A percentile compares a stretch with the other conserved stretches of the same genome.
phyloP scores from a whole-genome alignment of 1,140 invertebrate species.

The Bradysia coprophila region DNA sequence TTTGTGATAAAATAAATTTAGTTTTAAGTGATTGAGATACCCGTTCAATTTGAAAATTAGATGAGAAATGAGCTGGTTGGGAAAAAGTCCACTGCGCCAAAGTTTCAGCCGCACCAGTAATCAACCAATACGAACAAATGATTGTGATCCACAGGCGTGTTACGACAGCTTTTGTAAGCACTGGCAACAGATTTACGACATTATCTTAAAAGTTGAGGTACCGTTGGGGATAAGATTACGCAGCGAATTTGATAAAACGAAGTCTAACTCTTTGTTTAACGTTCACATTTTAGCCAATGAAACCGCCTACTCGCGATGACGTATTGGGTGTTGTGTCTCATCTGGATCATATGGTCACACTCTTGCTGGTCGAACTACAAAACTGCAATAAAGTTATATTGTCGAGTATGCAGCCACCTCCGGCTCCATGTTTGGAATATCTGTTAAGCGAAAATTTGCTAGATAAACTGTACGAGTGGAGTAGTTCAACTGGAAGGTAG shows the following conservation, averaged over 20 bases:
- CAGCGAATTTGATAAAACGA: too few relatives aligned
- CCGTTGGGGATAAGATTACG: constrained; percentile 7
- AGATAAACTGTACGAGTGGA: constrained; percentile 61
- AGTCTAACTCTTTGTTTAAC: too few relatives aligned
- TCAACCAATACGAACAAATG: too few relatives aligned
- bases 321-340: constrained; percentile 80
- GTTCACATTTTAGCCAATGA: not conserved
- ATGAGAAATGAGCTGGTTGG: constrained; percentile 48
- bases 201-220: constrained; percentile 52
- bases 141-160: constrained; percentile 59
- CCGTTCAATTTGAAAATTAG: too few relatives aligned
- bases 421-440: constrained; percentile 53
- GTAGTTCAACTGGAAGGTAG: constrained; percentile 48
- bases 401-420: constrained; percentile 24
- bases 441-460: constrained; percentile 58
- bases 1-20: too few relatives aligned
- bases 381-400: constrained; percentile 23
- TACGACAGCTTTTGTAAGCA: constrained; percentile 88
- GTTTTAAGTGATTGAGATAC: too few relatives aligned
- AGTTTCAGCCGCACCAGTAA: constrained; percentile 31
- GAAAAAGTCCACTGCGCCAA: constrained; percentile 34
- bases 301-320: constrained; percentile 48
- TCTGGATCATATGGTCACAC: constrained; percentile 75
- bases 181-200: constrained; percentile 79
- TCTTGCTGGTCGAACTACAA: constrained; percentile 66